Base-by-base conservation (phyloP, 2,888 invertebrate genomes). In the Steinernema scapterisci region DNA sequence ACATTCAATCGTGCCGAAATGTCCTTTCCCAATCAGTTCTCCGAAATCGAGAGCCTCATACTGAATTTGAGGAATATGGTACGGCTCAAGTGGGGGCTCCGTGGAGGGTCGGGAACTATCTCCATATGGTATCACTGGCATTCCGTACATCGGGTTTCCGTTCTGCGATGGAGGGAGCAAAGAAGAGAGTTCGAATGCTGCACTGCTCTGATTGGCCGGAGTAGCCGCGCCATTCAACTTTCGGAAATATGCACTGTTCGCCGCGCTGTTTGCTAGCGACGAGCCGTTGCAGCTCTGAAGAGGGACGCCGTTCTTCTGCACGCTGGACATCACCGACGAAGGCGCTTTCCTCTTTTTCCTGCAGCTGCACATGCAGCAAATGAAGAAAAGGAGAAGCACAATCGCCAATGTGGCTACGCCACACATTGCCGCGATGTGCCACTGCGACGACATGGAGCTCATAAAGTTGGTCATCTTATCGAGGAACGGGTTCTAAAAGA, bases 1-100 rank as follows among this genome's bases (percentile, higher is more conserved):
- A 51, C 25, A 25, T 44, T 25, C 27, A 19, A 71, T 43, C 11
- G 46, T 38, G 89, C 97, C 97, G 88, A 96, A 97, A 43, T 95
- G 95, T 13, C 97, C 96, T 89, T 96, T 95, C 25, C 96, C 96
- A 43, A 97, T 89, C 88, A 95, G 94, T 88, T 95, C 94, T 70
- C 94, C 90, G 87, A 95, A 94, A 52, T 82, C 72, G n/a, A 88
- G 80, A 70, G 63, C 27, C 19, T 63, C 75, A 19, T 81, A 76
- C 0, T 81, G 75, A 31, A 86, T 86, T 56, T 79, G 81, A 13
- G 81, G 75, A 3, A 86, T 84, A 19, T 84, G 83, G 70, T 82
- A 85, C 1, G 83, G 82, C 27, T 83, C 81, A 1, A 79, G 73
- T 25, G 78, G 79, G 0, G 81, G 80, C 45, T 82, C 82, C 43